Base-by-base conservation (phyloP, 2,797 vertebrate genomes). In the Helicolenus hilgendorfi region DNA sequence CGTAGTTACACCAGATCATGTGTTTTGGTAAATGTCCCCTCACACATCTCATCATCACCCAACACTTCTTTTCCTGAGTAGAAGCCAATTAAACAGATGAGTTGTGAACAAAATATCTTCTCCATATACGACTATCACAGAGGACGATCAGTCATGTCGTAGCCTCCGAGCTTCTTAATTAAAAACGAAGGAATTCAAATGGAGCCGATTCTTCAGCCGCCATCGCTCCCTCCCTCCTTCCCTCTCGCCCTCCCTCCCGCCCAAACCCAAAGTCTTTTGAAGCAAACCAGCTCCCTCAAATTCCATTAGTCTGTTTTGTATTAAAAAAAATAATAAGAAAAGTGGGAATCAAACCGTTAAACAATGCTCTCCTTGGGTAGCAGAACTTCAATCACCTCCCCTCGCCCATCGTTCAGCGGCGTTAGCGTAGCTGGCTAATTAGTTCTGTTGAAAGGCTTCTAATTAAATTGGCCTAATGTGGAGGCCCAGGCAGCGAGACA, bases 381-480 rank as follows among this genome's bases (percentile, higher is more conserved):
- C 84, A 86, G 78, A 89, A 93, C 94, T 96, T 95, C 93, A 94
- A 95, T 95, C 92, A 84, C 95, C 94, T 91, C 91, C 87, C 89
- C 85, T 84, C 56, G 5, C 92, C 94, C 94, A 86, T 90, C 94
- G 87, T 93, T 91, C 90, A 93, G 92, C 91, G 86, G 59, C 88
- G 91, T 92, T 92, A 82, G 79, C 67, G 22, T 75, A 38, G 77
- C 86, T 77, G 84, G 71, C 94, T 96, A 96, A 97, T 96, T 96
- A 97, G 96, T 94, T 95, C 94, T 93, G 94, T 93, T 96, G 96
- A 96, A 96, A 95, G 81, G 89, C 93, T 92, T 92, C 94, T 96
- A 95, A 96, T 96, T 96, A 97, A 96, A 97, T 94, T 92, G 96
- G 92, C 76, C 93, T 96, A 95, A 97, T 96, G 94, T 90, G 92